Evolutionary conservation across 2,888 invertebrate genomes (phyloP).

Genomic region (Cosmia trapezina): DNA sequence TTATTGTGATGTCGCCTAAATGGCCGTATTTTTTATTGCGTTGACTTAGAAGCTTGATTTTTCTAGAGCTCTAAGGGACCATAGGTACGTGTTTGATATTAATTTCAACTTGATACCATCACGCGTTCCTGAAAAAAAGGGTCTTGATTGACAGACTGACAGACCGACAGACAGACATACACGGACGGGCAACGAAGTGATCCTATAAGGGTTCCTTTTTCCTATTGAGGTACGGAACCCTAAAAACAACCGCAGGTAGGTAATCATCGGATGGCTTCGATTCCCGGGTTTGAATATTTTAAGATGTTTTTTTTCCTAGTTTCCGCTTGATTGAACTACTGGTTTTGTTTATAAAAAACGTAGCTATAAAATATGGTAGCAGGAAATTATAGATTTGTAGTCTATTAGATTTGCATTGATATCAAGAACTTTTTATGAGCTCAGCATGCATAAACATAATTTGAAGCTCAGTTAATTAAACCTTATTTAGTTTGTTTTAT

Average conservation of each 20-base stretch:
- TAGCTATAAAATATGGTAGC: conserved; percentile 15
- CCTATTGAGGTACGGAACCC: no score
- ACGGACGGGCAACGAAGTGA: no score
- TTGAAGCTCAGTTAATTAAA: not conserved
- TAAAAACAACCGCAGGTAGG: conserved; percentile 68
- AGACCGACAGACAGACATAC: no score
- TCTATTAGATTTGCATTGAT: conserved; percentile 5
- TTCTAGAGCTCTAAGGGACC: no score
- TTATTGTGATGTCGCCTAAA: no score
- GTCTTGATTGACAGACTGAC: no score
- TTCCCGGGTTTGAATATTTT: conserved; percentile 61
- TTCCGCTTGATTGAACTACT: conserved; percentile 65
- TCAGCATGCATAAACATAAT: not conserved
- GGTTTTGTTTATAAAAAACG: conserved; percentile 61
- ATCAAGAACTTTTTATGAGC: not conserved
- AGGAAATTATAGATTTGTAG: conserved; percentile 38
- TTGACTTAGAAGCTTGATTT: no score
- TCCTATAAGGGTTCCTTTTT: no score
- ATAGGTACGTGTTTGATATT: no score
- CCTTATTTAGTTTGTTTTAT: not conserved
- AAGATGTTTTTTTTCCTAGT: conserved; percentile 50
- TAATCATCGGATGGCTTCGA: conserved; percentile 61
- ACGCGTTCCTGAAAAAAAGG: no score
- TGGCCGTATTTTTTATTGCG: no score
- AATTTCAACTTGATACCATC: no score